Percentiles rank a stretch among this genome's conserved stretches.
Conservation (phyloP, 2,888 invertebrate species). For the Plagodis pulveraria region DNA sequence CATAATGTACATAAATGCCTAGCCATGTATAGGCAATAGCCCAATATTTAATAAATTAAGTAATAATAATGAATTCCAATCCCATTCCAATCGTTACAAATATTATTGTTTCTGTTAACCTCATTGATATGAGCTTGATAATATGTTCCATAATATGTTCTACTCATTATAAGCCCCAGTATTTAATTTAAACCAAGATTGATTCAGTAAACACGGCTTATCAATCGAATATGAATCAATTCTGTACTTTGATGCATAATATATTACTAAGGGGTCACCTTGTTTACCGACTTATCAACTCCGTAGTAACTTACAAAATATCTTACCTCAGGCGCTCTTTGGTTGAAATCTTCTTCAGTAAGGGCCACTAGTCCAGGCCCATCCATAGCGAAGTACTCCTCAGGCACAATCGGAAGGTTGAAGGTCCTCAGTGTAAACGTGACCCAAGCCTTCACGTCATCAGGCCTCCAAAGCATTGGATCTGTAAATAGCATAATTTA, state of each 20-base stretch:
- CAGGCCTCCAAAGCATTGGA: slow-evolving; percentile 93
- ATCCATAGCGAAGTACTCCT: slow-evolving; percentile 92
- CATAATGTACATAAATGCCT: too few relatives aligned
- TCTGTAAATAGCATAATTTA: slow-evolving; percentile 83
- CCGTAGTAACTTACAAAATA: neutral
- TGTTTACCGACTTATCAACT: slow-evolving; percentile 5
- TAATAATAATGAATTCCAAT: too few relatives aligned
- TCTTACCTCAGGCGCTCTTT: slow-evolving; percentile 92
- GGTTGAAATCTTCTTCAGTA: slow-evolving; percentile 93
- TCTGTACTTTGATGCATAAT: slow-evolving; percentile 9
- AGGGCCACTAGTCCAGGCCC: slow-evolving; percentile 91
- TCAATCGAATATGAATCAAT: slow-evolving; percentile 7
- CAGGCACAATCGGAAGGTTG: slow-evolving; percentile 88
- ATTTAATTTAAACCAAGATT: neutral
- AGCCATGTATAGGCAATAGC: too few relatives aligned
- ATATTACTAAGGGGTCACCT: slow-evolving; percentile 10
- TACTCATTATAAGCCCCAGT: too few relatives aligned
- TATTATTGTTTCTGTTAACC: slow-evolving; percentile 12
- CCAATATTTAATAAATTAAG: too few relatives aligned
- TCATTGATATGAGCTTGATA: neutral
- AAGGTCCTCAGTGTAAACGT: slow-evolving; percentile 94
- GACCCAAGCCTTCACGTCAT: slow-evolving; percentile 95
- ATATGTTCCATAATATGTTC: too few relatives aligned
- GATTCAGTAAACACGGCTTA: slow-evolving; percentile 4
- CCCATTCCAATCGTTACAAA: too few relatives aligned